Percentiles rank a stretch among this genome's conserved stretches.
Conservation (phyloP, 1,140 invertebrate genomes). For the Cecropterus lyciades region DNA sequence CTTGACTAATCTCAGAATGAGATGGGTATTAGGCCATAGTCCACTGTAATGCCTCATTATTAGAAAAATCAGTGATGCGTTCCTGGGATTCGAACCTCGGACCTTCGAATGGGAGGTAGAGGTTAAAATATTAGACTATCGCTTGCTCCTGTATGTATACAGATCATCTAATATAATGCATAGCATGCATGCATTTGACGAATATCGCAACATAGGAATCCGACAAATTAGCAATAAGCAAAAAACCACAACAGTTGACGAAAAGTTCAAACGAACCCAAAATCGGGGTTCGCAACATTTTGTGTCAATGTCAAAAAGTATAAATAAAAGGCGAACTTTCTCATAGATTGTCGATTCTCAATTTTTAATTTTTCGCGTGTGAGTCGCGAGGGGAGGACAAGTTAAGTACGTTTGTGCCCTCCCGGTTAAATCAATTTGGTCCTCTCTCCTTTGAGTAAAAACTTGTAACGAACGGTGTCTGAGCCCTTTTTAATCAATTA, state of each 20-base stretch:
- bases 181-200: too few relatives aligned
- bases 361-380: conserved; percentile 36
- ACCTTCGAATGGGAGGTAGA: too few relatives aligned
- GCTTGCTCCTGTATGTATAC: too few relatives aligned
- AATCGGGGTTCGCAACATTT: conserved; percentile 13
- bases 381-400: conserved; percentile 36
- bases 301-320: conserved; percentile 16
- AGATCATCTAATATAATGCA: too few relatives aligned
- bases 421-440: conserved; percentile 60
- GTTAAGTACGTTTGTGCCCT: conserved; percentile 48
- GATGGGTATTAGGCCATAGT: too few relatives aligned
- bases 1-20: too few relatives aligned
- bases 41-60: too few relatives aligned
- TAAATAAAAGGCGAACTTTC: conserved; percentile 10
- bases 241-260: conserved; percentile 18
- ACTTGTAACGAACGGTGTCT: conserved; percentile 63
- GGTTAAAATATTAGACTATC: too few relatives aligned
- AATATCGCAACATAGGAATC: conserved; percentile 6
- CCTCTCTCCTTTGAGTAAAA: conserved; percentile 54
- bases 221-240: conserved; percentile 30
- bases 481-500: conserved; percentile 75
- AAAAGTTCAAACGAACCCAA: conserved; percentile 20
- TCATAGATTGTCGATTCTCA: conserved; percentile 35
- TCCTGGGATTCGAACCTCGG: too few relatives aligned
- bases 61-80: too few relatives aligned